phyloP scores from a whole-genome alignment of 1,140 invertebrate species.

The Lysiphlebus fabarum region DNA sequence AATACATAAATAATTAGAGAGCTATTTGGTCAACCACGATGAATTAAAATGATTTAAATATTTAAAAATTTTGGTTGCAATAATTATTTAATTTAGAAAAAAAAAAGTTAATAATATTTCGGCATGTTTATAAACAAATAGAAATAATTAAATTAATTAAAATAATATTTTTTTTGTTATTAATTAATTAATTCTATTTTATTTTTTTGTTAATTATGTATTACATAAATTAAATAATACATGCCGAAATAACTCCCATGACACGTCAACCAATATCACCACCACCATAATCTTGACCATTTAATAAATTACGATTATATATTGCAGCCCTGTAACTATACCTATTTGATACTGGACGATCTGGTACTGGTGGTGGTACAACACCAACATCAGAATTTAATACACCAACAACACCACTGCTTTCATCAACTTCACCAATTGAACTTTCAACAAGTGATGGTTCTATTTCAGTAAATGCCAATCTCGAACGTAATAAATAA shows the following conservation, averaged over 20 bases:
- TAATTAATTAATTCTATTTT: constrained; percentile 12
- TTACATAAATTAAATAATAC: constrained; percentile 62
- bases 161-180: too few species aligned
- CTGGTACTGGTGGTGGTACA: constrained; percentile 54
- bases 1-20: too few species aligned
- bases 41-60: too few species aligned
- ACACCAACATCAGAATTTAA: constrained; percentile 47
- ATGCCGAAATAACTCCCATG: constrained; percentile 75
- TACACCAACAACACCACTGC: constrained; percentile 49
- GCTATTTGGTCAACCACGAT: too few species aligned
- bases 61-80: too few species aligned
- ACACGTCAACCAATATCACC: constrained; percentile 73
- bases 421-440: constrained; percentile 75
- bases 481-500: constrained; percentile 72
- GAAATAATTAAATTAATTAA: too few species aligned
- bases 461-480: constrained; percentile 64
- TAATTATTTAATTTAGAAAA: too few species aligned
- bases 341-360: constrained; percentile 67
- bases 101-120: too few species aligned
- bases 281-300: constrained; percentile 57
- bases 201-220: constrained; percentile 25
- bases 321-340: constrained; percentile 77
- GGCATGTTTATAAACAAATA: too few species aligned
- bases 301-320: constrained; percentile 63
- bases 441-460: constrained; percentile 64